These are phyloP conservation scores for Drosophila quinaria DNA, from an alignment of 2,888 invertebrate species.

Conservation along the genomic window DNA sequence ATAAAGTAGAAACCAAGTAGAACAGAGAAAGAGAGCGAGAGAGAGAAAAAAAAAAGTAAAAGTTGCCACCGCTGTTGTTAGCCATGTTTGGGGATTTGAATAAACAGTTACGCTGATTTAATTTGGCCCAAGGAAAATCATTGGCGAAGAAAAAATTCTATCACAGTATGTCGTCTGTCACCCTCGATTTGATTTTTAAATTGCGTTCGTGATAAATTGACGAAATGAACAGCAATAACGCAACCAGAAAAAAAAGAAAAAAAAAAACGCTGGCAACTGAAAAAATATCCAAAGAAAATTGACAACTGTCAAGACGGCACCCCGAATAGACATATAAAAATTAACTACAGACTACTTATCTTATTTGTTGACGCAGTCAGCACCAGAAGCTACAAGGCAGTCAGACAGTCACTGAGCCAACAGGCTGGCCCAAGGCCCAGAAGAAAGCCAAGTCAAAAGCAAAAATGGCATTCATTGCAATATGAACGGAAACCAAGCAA, in stretches of 20 bases:
- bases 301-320: constrained; percentile 76
- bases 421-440: constrained; percentile 10
- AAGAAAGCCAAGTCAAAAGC: constrained; percentile 12
- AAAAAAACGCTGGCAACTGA: constrained; percentile 4
- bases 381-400: constrained; percentile 25
- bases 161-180: constrained; percentile 82
- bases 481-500: constrained; percentile 55
- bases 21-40: constrained; percentile 29
- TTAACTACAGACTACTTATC: constrained; percentile 83
- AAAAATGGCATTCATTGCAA: constrained; percentile 33
- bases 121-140: constrained; percentile 64
- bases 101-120: constrained; percentile 85
- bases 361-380: constrained; percentile 72
- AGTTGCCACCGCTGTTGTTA: constrained; percentile 62
- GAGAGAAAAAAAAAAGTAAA: constrained; percentile 49
- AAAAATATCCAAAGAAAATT: constrained; percentile 58
- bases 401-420: constrained; percentile 15
- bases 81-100: constrained; percentile 83
- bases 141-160: constrained; percentile 70
- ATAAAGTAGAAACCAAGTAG: constrained; percentile 12
- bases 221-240: constrained; percentile 81
- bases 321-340: constrained; percentile 79
- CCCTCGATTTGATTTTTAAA: constrained; percentile 84
- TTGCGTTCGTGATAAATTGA: constrained; percentile 84
- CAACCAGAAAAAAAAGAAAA: constrained; percentile 27